Conservation (phyloP, 2,797 vertebrate species). For the Alfaro cultratus region DNA sequence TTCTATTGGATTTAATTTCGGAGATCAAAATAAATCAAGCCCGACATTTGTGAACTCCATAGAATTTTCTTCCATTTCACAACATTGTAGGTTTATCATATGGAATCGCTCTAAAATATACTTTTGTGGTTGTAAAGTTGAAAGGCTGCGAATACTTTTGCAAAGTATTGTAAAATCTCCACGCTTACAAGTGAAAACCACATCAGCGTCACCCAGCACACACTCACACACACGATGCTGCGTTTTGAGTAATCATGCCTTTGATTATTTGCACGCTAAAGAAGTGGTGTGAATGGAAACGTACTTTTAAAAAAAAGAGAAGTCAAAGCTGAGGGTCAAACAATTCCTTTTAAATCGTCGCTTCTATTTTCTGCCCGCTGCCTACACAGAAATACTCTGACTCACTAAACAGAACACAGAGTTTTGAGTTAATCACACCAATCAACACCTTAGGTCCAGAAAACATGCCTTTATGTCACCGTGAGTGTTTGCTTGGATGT, state of each 20-base stretch:
- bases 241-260: background rate
- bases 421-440: slow-evolving; percentile 60
- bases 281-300: slow-evolving; percentile 50
- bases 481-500: slow-evolving; percentile 45
- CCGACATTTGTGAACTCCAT: background rate
- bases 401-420: slow-evolving; percentile 38
- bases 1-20: background rate
- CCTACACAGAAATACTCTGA: slow-evolving; percentile 52
- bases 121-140: background rate
- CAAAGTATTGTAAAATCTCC: background rate
- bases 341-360: slow-evolving; percentile 54
- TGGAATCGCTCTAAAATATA: background rate
- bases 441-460: slow-evolving; percentile 55
- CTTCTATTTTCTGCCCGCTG: slow-evolving; percentile 64
- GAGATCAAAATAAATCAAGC: background rate
- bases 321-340: slow-evolving; percentile 60
- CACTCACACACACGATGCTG: slow-evolving; percentile 35
- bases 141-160: background rate
- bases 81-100: background rate
- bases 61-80: background rate
- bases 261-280: slow-evolving; percentile 49
- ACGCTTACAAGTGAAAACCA: slow-evolving; percentile 15
- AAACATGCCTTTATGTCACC: slow-evolving; percentile 52
- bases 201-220: slow-evolving; percentile 4
- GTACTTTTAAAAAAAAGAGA: slow-evolving; percentile 4